phyloP scores from a whole-genome alignment of 2,113 vertebrate genomes.

The Pachypanchax playfairii region DNA sequence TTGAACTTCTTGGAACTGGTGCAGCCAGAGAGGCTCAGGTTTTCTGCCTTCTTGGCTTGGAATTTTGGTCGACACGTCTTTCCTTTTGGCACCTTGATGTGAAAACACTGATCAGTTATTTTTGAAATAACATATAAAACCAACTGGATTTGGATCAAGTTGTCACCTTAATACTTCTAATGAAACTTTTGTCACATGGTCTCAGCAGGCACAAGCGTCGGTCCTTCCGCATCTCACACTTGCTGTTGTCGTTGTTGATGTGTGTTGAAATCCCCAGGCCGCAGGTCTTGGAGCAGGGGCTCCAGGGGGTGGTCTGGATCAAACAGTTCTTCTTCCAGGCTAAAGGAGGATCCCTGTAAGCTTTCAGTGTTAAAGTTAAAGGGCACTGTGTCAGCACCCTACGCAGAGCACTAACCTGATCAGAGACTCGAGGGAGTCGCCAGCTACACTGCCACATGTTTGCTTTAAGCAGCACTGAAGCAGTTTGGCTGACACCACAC shows the following conservation, averaged over 20 bases:
- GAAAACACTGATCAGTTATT: neutral
- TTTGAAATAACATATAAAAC: too few species aligned
- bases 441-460: too few species aligned
- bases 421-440: too few species aligned
- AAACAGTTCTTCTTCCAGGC: constrained; percentile 93
- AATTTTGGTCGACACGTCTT: constrained; percentile 90
- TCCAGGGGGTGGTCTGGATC: constrained; percentile 93
- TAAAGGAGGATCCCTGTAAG: constrained; percentile 90
- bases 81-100: constrained; percentile 81
- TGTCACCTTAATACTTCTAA: constrained; percentile 85
- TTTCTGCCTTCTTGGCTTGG: constrained; percentile 85
- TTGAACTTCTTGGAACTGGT: constrained; percentile 85
- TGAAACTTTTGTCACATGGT: constrained; percentile 82
- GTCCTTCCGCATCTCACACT: constrained; percentile 91
- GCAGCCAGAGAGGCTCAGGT: constrained; percentile 88
- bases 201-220: constrained; percentile 89
- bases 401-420: neutral
- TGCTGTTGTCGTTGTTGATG: constrained; percentile 89
- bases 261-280: constrained; percentile 91
- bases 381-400: constrained; percentile 62
- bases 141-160: neutral
- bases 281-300: constrained; percentile 91
- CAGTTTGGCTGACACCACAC: neutral
- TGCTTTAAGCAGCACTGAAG: too few species aligned
- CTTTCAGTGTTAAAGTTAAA: constrained; percentile 83